Base-by-base conservation (phyloP, 2,113 vertebrate species). In the Buteo buteo region DNA sequence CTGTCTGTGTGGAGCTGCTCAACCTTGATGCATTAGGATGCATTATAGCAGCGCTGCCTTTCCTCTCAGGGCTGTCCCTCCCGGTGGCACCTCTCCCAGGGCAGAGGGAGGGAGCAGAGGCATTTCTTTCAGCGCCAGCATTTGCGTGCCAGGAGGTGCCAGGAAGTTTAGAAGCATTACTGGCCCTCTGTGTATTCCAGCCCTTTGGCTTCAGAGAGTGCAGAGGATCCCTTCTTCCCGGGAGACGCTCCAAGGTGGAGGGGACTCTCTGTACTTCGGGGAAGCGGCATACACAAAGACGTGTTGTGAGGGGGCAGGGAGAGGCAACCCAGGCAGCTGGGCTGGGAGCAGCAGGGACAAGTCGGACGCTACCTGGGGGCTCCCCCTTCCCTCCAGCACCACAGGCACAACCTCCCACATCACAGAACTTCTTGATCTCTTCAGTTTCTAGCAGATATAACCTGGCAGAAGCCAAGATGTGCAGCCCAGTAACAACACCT, bases 171-270 rank as follows among this genome's bases (percentile, higher is more conserved):
- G 91, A 57, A 40, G 76, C 86, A 15, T 78, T 89, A 28, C 86
- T 83, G 85, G 94, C 64, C 74, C 86, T 62, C 69, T 77, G 74
- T 91, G 91, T 87, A 22, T 32, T 8, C 12, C 57, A 94, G 79
- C 59, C 74, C 92, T 85, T 81, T 57, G 93, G 96, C 94, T 92
- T n/a, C 7, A 1, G 66, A 61, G 59, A 18, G 18, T 2, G 55
- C 55, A 14, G 78, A 96, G 89, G 82, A n/a, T 45, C 92, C 88
- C 96, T 65, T 45, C 80, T 86, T 45, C 90, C 88, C 4, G 74
- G 97, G 97, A 84, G 94, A 36, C 3, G 13, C 94, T 96, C 96
- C 93, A 91, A 91, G 88, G 62, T 9, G 57, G 26, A 57, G 38
- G 80, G 92, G 73, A 71, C 95, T 79, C 62, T 70, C n/a, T 79